Base-by-base conservation (phyloP, 2,888 invertebrate species). In the Lottia scabra region DNA sequence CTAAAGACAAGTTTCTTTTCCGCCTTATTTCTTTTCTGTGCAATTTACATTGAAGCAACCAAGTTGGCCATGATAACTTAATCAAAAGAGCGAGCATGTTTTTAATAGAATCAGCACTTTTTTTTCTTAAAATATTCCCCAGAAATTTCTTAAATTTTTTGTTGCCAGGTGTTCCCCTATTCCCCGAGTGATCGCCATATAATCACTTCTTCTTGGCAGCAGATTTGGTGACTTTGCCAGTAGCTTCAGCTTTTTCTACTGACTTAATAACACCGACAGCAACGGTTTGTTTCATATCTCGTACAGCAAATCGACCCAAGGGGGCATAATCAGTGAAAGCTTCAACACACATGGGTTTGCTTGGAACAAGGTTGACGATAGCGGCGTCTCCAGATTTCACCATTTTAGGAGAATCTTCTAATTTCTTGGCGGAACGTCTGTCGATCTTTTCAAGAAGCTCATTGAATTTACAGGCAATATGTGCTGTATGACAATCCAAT, bases 401-500 rank as follows among this genome's bases (percentile, higher is more conserved):
- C 81, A 95, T 94, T 91, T 98, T 97, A 79, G 98, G 98, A 90
- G 82, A 83, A 76, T 91, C 91, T 83, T 91, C 91, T 65, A 91
- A 81, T 78, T 87, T 88, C 85, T 91, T 92, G 90, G 99, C 99
- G 82, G 97, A 95, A 95, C 99, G 98, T 92, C 98, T 96, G 92
- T 99, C 99, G 83, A 96, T 95, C 91, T 99, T 99, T 91, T 98
- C 97, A 92, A 96, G 95, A 91, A 99, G 96, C 92, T 99, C 98
- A 72, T 95, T 94, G 92, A 99, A 99, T 91, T 98, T 99, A 93
- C 99, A 99, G 88, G 99, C 99, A 91, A 99, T 99, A 92, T 99
- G 99, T 88, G 99, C 98, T 77, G 99, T 99, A 94, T 99, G 99
- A 91, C 99, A 99, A 94, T 99, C 99, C 91, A 99, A 93, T 82